Conservation (phyloP, 23 tunicate species). For the Phallusia fumigata region DNA sequence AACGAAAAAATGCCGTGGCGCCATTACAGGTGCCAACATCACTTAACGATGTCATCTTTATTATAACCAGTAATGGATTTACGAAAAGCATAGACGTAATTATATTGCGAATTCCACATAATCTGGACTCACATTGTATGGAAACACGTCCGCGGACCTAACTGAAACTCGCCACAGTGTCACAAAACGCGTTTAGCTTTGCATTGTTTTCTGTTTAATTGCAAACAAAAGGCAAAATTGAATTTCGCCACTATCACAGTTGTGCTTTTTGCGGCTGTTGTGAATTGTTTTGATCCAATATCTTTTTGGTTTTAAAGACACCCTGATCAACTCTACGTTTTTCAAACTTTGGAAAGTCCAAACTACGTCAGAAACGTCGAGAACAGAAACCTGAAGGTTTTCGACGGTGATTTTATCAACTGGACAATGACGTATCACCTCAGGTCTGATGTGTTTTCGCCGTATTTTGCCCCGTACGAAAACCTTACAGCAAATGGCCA, state of each 20-base stretch:
- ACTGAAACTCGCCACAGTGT: no score
- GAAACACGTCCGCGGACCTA: no score
- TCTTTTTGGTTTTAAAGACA: neutral
- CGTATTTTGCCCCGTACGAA: neutral
- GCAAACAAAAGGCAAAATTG: no score
- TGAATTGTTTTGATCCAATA: no score
- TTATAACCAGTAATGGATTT: no score
- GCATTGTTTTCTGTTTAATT: no score
- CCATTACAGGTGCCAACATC: slow-evolving; percentile 8
- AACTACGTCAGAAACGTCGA: neutral
- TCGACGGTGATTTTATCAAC: neutral
- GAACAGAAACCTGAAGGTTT: neutral
- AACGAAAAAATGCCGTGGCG: slow-evolving; percentile 22
- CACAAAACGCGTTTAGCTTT: no score
- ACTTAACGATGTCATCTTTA: neutral
- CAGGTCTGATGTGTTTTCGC: slow-evolving; percentile 5
- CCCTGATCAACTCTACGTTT: slow-evolving; percentile 9
- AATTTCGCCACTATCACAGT: no score
- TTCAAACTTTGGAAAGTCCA: neutral
- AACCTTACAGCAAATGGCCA: neutral
- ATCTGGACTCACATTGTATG: no score
- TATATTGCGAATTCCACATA: no score
- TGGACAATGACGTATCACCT: slow-evolving; percentile 17
- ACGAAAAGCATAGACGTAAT: no score
- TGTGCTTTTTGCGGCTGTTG: no score